Base-by-base conservation (phyloP, 2,888 invertebrate genomes). In the Philaethria dido region DNA sequence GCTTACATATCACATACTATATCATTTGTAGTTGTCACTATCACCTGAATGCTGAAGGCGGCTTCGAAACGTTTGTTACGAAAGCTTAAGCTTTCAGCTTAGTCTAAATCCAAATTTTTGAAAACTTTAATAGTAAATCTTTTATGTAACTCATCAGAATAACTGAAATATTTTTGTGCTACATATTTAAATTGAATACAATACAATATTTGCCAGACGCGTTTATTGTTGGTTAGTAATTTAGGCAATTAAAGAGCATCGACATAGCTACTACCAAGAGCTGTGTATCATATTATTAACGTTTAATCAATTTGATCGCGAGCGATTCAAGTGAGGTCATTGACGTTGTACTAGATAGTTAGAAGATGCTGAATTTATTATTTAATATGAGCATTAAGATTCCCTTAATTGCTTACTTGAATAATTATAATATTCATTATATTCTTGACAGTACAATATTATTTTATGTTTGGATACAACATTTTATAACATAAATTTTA, bases 241-340 rank as follows among this genome's bases (percentile, higher is more conserved):
- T 87, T 87, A 85, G 80, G 76, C 88, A 88, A 89, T 91, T 87
- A 88, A 83, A 87, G 81, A 82, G 83, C 87, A 86, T 86, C 82
- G 84, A 77, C 80, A 77, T 73, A 77, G 76, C 72, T 77, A 74
- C 78, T 80, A 83, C 83, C 84, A 82, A 85, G 80, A 77, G 74
- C 81, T 76, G 79, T 76, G 79, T 83, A 87, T 85, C 83, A 83
- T 85, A 85, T 87, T 85, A 87, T 87, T 85, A 87, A 83, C 83
- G 78, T 79, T 84, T 85, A 86, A 89, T 90, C 87, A 88, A 88
- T 87, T 87, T 83, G 86, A 83, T 88, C 84, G 80, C 81, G 79
- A 78, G 80, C 80, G 79, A 81, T 81, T 82, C 78, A 79, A 77
- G 77, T 62, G 73, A 73, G 90, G 86, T 89, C 89, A 80, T 80